A percentile compares a stretch with the other conserved stretches of the same genome.
Evolutionary conservation across 2,797 vertebrate genomes (phyloP).

Genomic region (Poecilia velifera): DNA sequence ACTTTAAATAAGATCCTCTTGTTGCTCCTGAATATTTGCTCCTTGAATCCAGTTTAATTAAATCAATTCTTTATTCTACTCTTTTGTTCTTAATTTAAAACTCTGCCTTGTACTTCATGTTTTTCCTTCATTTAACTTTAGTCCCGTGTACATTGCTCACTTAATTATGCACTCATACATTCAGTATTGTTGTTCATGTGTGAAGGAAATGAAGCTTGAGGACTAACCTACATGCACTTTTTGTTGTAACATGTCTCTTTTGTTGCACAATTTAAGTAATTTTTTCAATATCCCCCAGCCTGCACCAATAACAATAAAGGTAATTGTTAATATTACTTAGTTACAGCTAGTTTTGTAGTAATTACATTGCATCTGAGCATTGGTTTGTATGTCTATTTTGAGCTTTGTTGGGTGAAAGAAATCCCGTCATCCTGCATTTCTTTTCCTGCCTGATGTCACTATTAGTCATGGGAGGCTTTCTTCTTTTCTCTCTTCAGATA

Average conservation of each 20-base stretch:
- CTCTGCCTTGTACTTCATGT: conserved; percentile 14
- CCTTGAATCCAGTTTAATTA: not conserved
- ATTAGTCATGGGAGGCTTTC: conserved; percentile 78
- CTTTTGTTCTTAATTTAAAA: conserved; percentile 15
- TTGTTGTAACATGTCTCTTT: conserved; percentile 54
- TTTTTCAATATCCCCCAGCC: conserved; percentile 82
- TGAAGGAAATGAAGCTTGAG: conserved; percentile 31
- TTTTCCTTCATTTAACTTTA: conserved; percentile 16
- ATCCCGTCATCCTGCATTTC: conserved; percentile 61
- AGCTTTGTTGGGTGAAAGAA: conserved; percentile 64
- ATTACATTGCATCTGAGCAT: conserved; percentile 68
- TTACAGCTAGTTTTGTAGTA: conserved; percentile 68
- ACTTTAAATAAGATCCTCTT: conserved; percentile 17
- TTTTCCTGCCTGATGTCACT: conserved; percentile 61
- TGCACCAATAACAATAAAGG: conserved; percentile 87
- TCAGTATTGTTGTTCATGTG: conserved; percentile 16
- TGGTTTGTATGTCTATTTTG: conserved; percentile 66
- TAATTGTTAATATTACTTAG: conserved; percentile 77
- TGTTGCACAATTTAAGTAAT: conserved; percentile 77
- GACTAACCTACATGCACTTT: conserved; percentile 36
- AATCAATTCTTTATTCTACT: not conserved
- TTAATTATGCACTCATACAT: conserved; percentile 9
- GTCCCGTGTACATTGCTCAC: conserved; percentile 5
- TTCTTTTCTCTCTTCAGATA: conserved; percentile 26
- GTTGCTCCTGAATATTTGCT: conserved; percentile 21